Conservation (phyloP, 2,113 vertebrate species). For the Lanius ludovicianus region DNA sequence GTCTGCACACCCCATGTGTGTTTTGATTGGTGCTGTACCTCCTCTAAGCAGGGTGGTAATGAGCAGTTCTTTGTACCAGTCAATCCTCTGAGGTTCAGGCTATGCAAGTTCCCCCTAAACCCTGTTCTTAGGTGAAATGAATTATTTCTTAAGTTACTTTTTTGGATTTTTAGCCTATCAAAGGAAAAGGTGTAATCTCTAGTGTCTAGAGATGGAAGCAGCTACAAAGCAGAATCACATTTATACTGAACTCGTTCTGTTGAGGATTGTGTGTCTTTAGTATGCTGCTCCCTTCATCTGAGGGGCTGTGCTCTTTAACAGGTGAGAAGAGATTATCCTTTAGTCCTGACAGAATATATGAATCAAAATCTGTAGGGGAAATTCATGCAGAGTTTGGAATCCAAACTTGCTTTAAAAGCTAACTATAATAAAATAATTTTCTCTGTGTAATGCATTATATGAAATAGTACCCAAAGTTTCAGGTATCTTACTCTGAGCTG, state of each 20-base stretch:
- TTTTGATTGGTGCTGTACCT: not conserved
- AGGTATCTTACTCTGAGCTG: not conserved
- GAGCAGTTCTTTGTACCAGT: not conserved
- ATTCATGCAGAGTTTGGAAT: not conserved
- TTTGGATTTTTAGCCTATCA: not conserved
- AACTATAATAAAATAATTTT: not conserved
- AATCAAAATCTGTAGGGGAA: not conserved
- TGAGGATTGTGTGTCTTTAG: not conserved
- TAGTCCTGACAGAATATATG: not conserved
- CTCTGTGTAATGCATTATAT: not conserved
- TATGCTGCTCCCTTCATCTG: not conserved
- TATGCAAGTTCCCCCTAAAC: not conserved
- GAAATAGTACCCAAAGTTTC: not conserved
- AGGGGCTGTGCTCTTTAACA: not conserved
- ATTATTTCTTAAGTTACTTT: not conserved
- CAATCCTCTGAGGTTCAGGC: not conserved
- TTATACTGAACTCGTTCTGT: not conserved
- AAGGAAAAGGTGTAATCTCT: not conserved
- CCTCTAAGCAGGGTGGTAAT: not conserved
- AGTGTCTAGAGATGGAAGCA: not conserved
- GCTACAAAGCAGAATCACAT: not conserved
- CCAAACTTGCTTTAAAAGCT: not conserved
- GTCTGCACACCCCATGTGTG: not conserved
- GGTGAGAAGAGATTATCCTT: not conserved
- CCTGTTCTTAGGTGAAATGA: not conserved